These are phyloP conservation scores for Ostrea denselamellosa DNA, from an alignment of 1,140 invertebrate genomes.

Conservation along the genomic window DNA sequence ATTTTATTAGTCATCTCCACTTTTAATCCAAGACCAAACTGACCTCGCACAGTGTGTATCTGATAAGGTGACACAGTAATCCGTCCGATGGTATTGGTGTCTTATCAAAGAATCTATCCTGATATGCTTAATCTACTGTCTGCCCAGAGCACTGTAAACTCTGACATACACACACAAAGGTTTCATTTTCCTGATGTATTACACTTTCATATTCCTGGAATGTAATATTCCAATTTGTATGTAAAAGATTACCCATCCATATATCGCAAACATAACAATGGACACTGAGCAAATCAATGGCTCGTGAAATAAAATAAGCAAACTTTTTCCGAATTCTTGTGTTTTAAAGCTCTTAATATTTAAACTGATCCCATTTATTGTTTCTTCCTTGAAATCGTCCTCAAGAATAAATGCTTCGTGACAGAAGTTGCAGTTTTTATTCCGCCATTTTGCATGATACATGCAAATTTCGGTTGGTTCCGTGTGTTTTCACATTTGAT, in stretches of 20 bases:
- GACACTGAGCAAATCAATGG: too few relatives aligned
- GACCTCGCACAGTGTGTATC: not conserved
- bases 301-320: not conserved
- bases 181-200: not conserved
- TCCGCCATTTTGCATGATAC: conserved; percentile 57
- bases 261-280: not conserved
- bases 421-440: conserved; percentile 55
- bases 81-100: not conserved
- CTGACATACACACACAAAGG: not conserved
- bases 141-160: too few relatives aligned
- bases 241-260: not conserved
- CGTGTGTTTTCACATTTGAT: conserved; percentile 62
- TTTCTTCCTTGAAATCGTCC: not conserved
- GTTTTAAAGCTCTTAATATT: not conserved
- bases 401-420: conserved; percentile 50
- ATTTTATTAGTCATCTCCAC: not conserved
- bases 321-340: not conserved
- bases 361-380: conserved; percentile 10
- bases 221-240: not conserved
- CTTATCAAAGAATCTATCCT: not conserved
- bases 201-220: not conserved
- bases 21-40: not conserved
- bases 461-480: conserved; percentile 60
- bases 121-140: not conserved
- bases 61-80: not conserved